A percentile compares a stretch with the other conserved stretches of the same genome.
Conservation (phyloP, 1,140 invertebrate genomes). For the Ceratoteleas bidentatus region DNA sequence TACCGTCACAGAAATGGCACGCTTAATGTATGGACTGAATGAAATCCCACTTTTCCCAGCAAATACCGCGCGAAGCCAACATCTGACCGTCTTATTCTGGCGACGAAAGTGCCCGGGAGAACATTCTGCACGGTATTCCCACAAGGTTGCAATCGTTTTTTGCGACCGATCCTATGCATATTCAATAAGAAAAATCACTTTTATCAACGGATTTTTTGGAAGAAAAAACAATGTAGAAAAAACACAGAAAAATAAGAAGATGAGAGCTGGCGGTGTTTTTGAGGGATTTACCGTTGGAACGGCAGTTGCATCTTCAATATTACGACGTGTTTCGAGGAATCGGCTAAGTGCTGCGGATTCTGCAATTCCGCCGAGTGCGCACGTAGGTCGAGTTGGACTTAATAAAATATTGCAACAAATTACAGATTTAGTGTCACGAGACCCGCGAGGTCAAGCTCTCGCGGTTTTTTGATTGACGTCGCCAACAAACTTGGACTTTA, state of each 20-base stretch:
- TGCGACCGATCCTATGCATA: background rate
- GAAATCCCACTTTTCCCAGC: slow-evolving; percentile 6
- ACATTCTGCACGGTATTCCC: background rate
- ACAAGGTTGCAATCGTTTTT: background rate
- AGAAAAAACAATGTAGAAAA: too few species aligned
- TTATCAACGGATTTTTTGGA: too few species aligned
- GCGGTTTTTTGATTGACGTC: slow-evolving; percentile 49
- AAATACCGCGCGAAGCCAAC: background rate
- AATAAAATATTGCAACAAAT: slow-evolving; percentile 68
- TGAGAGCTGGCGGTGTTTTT: too few species aligned
- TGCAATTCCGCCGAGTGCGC: slow-evolving; percentile 37
- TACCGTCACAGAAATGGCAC: background rate
- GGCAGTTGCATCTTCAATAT: slow-evolving; percentile 30
- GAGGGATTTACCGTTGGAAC: too few species aligned
- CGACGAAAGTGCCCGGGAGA: background rate
- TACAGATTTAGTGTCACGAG: slow-evolving; percentile 73
- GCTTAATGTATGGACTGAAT: slow-evolving; percentile 1
- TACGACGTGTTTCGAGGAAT: slow-evolving; percentile 62
- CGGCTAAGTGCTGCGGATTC: slow-evolving; percentile 40
- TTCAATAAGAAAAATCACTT: background rate
- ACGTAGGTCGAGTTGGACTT: slow-evolving; percentile 56
- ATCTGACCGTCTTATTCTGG: slow-evolving; percentile 4
- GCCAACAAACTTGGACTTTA: slow-evolving; percentile 9
- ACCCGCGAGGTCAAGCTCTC: slow-evolving; percentile 58
- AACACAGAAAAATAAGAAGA: too few species aligned